Evolutionary conservation across 2,888 invertebrate genomes (phyloP).

Genomic region (Allygus modestus): DNA sequence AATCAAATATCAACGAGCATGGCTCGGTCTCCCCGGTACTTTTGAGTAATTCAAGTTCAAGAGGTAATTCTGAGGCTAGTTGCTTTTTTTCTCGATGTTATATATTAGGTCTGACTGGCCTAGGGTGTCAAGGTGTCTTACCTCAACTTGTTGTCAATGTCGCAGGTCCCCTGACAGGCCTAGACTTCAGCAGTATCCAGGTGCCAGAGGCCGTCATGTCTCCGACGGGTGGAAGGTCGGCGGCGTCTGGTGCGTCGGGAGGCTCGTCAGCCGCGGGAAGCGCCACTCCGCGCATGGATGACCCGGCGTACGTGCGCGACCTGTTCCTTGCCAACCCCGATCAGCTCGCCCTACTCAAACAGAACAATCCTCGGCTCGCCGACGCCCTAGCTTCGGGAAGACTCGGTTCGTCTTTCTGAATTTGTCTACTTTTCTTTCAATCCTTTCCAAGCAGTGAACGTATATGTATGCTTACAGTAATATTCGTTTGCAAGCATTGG

Average conservation of each 20-base stretch:
- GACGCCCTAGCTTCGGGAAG: constrained; percentile 93
- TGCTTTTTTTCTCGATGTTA: too few relatives aligned
- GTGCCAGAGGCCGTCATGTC: constrained; percentile 78
- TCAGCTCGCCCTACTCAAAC: constrained; percentile 92
- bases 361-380: constrained; percentile 95
- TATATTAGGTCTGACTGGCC: too few relatives aligned
- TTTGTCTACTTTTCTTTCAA: constrained; percentile 18
- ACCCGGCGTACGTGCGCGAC: constrained; percentile 90
- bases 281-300: constrained; percentile 76
- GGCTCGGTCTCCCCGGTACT: too few relatives aligned
- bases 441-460: too few relatives aligned
- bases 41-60: too few relatives aligned
- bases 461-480: constrained; percentile 32
- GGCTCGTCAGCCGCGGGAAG: constrained; percentile 7
- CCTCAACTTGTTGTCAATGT: too few relatives aligned
- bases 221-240: neutral
- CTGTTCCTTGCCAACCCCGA: constrained; percentile 94
- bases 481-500: too few relatives aligned
- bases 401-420: constrained; percentile 78
- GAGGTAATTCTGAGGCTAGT: too few relatives aligned
- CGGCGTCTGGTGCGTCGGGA: neutral
- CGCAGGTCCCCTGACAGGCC: constrained; percentile 70
- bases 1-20: too few relatives aligned
- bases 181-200: constrained; percentile 93
- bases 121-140: too few relatives aligned